Evolutionary conservation across 2,888 invertebrate species (phyloP), one percentile per base, ranked within the genome.

Genomic region (Leucoma salicis): DNA sequence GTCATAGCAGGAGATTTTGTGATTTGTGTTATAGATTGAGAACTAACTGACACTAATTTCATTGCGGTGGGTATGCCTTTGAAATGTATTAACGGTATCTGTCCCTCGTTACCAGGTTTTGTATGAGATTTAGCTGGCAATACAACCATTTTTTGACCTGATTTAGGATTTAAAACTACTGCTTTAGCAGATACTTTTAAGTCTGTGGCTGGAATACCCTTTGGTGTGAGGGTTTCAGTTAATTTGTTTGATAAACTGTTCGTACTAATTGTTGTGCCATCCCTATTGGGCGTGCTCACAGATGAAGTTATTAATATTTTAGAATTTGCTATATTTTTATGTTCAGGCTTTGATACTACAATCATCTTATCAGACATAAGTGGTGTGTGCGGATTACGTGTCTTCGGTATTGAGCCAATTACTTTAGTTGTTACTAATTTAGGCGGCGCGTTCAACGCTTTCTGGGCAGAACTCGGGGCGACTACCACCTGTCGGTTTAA

Each of bases 141-240:
- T 5, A 90, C 89, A 10, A 90, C 87, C 90, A 90, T 89, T 58
- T 90, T 90, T 55, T 84, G 88, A 2, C 86, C 90, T 1, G 88
- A 82, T 62, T 89, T 90, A 5, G 87, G 86, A 62, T 89, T 90
- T 21, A 90, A 61, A 31, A 90, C 83, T 39, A 89, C 74, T 10
- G 90, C 82, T 70, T 90, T 90, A 1, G 90, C 82, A 0, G 90
- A 88, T 6, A 90, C 85, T 70, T 88, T 90, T 15, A 89, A 65
- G 55, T 90, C 90, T 27, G 89, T 85, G 18, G 89, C 85, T 14
- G 87, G 88, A 35, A 90, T 81, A 41, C 89, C 87, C 66, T 89
- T 87, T 21, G 84, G 83, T 12, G 83, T 87, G 46, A 84, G 70
- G 16, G 74, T 65, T 57, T 90, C 89, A 2, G 76, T 66, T 21